phyloP scores from a whole-genome alignment of 2,797 vertebrate species.

The Pitangus sulphuratus region DNA sequence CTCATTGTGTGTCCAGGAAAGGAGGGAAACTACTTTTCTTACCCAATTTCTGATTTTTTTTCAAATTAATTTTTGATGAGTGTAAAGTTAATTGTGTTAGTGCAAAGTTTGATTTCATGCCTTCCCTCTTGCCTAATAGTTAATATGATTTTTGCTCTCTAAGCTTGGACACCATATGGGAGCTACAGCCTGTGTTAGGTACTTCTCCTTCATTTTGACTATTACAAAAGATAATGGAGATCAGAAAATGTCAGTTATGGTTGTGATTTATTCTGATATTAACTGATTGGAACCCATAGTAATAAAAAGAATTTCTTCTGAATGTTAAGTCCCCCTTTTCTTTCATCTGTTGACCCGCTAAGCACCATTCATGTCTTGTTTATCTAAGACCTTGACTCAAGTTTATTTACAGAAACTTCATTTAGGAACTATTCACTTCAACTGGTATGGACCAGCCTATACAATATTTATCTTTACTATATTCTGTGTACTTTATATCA shows the following conservation, averaged over 20 bases:
- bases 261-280: background rate
- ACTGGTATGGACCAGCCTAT: background rate
- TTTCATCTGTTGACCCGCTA: background rate
- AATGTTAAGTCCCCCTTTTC: background rate
- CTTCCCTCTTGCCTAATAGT: background rate
- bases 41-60: background rate
- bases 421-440: background rate
- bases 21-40: background rate
- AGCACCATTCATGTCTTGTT: background rate
- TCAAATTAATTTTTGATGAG: background rate
- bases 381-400: background rate
- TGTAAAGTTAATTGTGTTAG: background rate
- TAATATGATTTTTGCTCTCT: background rate
- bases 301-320: background rate
- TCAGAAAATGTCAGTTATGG: background rate
- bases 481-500: background rate
- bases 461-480: background rate
- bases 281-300: background rate
- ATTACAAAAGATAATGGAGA: background rate
- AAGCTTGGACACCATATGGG: background rate
- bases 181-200: background rate
- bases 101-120: background rate
- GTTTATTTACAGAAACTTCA: background rate
- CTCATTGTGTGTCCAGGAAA: background rate
- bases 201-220: background rate